Conservation (phyloP, 2,888 invertebrate species). For the Eristalinus sepulchralis region DNA sequence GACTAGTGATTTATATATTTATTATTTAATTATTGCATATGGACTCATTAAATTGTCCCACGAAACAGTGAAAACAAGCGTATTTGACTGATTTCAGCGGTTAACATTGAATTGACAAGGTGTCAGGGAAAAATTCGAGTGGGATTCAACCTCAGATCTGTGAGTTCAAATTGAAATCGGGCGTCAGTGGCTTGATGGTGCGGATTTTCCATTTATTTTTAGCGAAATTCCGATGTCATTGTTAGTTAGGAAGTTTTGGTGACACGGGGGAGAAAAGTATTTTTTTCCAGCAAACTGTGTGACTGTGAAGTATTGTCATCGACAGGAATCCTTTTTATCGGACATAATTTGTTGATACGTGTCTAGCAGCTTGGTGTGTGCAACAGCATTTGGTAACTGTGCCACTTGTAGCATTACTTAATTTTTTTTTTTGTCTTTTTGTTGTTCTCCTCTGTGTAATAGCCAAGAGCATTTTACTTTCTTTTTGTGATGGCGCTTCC, state of each 20-base stretch:
- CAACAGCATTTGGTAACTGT: slow-evolving; percentile 63
- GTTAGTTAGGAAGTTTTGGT: background rate
- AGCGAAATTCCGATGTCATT: slow-evolving; percentile 57
- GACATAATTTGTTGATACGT: background rate
- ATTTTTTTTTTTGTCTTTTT: slow-evolving; percentile 24
- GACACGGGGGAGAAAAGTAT: background rate
- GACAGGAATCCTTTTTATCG: background rate
- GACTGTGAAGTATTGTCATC: background rate
- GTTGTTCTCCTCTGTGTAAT: slow-evolving; percentile 2
- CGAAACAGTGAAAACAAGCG: slow-evolving; percentile 24
- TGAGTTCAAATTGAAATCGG: slow-evolving; percentile 41
- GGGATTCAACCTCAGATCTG: background rate
- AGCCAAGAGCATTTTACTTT: slow-evolving; percentile 56
- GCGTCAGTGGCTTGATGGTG: slow-evolving; percentile 50
- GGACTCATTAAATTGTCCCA: slow-evolving; percentile 31
- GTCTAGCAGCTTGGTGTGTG: slow-evolving; percentile 15
- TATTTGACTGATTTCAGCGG: background rate
- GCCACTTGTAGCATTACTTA: slow-evolving; percentile 69
- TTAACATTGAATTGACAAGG: slow-evolving; percentile 24
- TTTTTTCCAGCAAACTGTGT: background rate
- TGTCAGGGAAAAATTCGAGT: slow-evolving; percentile 45
- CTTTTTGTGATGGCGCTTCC: slow-evolving; percentile 57
- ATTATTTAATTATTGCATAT: slow-evolving; percentile 23
- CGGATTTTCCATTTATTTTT: slow-evolving; percentile 17
- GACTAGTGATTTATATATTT: slow-evolving; percentile 31